Base-by-base conservation (phyloP, 1,140 invertebrate genomes). In the Euglossa dilemma region DNA sequence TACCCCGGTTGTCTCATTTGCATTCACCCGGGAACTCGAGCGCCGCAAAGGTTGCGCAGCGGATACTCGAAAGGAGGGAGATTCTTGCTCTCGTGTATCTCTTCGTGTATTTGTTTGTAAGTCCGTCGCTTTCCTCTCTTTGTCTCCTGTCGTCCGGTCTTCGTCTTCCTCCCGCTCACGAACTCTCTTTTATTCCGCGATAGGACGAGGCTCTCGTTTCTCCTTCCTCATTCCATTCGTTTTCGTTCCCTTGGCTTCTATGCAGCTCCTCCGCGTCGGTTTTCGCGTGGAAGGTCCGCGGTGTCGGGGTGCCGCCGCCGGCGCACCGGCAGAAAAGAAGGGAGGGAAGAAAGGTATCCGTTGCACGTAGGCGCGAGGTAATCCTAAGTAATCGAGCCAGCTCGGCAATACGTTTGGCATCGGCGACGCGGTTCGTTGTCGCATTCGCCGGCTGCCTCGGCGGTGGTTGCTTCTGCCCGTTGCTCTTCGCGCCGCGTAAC, bases 1-100 rank as follows among this genome's bases (percentile, higher is more conserved):
- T 91, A 87, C 83, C 84, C 84, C 78, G 86, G 87, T 85, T 91
- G 91, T 92, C 92, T 93, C 88, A 92, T 93, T 93, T 93, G 90
- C 92, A 93, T 93, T 91, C 86, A 89, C 86, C 84, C 87, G 84
- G 52, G 87, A 89, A 91, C 84, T 89, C 89, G 89, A 88, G 87
- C 87, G 85, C 76, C 71, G 86, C 67, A 72, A 76, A 86, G 84
- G 75, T 85, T 88, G 76, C 66, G 59, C 73, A 63, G 78, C n/a
- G 71, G 66, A 76, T 57, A 77, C 57, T 73, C 54, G 71, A 75
- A 84, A 71, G 66, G 75, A 83, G 74, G 43, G n/a, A 76, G 69
- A 81, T 77, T 57, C 56, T 72, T 74, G 69, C 85, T 85, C 64
- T 61, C 86, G 63, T 73, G 80, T 84, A 77, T 86, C 83, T 72